Base-by-base conservation (phyloP, 1,140 invertebrate genomes). In the Aphelinus certus region DNA sequence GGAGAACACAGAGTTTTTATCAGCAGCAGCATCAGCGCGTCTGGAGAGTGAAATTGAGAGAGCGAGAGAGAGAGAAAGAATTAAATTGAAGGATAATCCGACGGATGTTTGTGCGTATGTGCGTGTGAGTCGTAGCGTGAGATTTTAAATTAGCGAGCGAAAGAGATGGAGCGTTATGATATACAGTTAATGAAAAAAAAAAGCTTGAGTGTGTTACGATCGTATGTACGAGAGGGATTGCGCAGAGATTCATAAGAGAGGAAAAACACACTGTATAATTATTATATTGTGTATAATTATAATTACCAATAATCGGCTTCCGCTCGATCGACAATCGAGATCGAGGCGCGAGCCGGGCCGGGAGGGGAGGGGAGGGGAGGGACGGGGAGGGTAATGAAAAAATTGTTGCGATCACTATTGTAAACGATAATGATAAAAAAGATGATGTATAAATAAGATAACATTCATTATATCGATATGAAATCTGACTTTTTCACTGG, bases 381-480 rank as follows among this genome's bases (percentile, higher is more conserved):
- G 71, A 81, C 81, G 79, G 81, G 79, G 82, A 76, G 81, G 79
- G 83, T 77, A 77, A 81, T 56, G 76, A 81, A 76, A 79, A 80
- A 78, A 82, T 81, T 80, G 81, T 83, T 82, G 81, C 79, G 73
- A 79, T 79, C 78, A 82, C 79, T 80, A 79, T 78, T 71, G 80
- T 79, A 81, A 81, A 80, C 78, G 75, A 79, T 81, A 79, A 77
- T 81, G 79, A 83, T 83, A 80, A 83, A 26, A 26, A 83, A 78
- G 80, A 84, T 82, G 83, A 84, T 85, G 82, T 86, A 86, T 84
- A 83, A 76, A 81, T 86, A 84, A 84, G 82, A 81, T 84, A 81
- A 86, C 84, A 84, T 85, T 83, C 83, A 86, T 85, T 85, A 84
- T 86, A 83, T 85, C 83, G 83, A 79, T 85, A 86, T 84, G 83